These are phyloP conservation scores for Criorhina ranunculi DNA, from an alignment of 2,888 invertebrate genomes.

Conservation along the genomic window DNA sequence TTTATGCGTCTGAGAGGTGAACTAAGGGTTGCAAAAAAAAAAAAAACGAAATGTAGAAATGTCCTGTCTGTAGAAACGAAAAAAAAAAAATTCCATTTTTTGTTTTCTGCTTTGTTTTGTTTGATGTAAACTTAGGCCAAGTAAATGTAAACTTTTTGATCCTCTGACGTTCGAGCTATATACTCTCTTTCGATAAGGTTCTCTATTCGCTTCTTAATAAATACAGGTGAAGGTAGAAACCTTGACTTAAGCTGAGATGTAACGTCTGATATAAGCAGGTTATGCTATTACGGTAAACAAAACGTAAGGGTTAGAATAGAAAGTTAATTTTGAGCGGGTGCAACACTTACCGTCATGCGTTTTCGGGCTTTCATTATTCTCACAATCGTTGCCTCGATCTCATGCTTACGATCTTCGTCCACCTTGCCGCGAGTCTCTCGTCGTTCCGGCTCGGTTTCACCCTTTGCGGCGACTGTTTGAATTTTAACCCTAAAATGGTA, in stretches of 20 bases:
- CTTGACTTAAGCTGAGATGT: conserved; percentile 98
- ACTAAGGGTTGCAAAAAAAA: conserved; percentile 39
- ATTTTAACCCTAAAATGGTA: conserved; percentile 91
- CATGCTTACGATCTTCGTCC: conserved; percentile 99
- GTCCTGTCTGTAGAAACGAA: conserved; percentile 53
- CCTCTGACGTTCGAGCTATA: conserved; percentile 98
- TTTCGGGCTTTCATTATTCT: conserved; percentile 99
- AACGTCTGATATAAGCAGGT: conserved; percentile 97
- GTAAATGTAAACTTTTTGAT: conserved; percentile 98
- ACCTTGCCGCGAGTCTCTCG: conserved; percentile 99
- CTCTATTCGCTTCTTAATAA: conserved; percentile 99
- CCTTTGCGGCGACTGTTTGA: conserved; percentile 96
- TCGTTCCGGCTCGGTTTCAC: conserved; percentile 99
- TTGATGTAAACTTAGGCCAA: conserved; percentile 89
- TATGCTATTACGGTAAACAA: conserved; percentile 87
- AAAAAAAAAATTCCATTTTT: conserved; percentile 47
- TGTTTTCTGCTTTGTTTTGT: conserved; percentile 25
- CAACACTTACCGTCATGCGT: conserved; percentile 92
- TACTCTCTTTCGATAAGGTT: conserved; percentile 99
- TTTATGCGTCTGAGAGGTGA: conserved; percentile 46
- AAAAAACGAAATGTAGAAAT: conserved; percentile 50
- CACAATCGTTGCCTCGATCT: conserved; percentile 99
- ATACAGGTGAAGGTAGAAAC: conserved; percentile 98
- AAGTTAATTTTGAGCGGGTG: background rate
- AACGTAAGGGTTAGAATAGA: conserved; percentile 4